Evolutionary conservation across 2,113 vertebrate genomes (phyloP).

Genomic region (Ceyx melanurus): DNA sequence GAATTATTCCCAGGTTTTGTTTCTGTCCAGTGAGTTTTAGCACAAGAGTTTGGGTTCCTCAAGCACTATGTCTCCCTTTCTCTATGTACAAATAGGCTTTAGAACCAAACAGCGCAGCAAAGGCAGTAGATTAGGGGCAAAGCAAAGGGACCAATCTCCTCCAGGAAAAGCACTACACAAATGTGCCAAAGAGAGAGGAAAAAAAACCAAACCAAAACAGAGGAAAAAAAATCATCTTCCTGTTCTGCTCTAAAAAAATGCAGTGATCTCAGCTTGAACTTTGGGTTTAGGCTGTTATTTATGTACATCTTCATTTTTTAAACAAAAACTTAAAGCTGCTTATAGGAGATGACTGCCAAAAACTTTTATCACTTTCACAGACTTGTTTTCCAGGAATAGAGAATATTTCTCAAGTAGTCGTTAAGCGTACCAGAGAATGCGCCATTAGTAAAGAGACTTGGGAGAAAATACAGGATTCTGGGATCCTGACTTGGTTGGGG

Average conservation of each 20-base stretch:
- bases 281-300: background rate
- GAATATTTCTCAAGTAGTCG: background rate
- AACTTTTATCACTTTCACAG: background rate
- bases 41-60: background rate
- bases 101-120: fast-evolving
- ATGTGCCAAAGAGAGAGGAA: background rate
- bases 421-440: background rate
- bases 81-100: fast-evolving
- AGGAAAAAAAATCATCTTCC: no score
- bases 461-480: background rate
- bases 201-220: background rate
- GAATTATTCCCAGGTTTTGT: background rate
- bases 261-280: background rate
- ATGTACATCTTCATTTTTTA: background rate
- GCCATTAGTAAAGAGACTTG: fast-evolving
- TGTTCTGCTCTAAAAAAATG: background rate
- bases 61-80: background rate
- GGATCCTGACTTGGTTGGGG: background rate
- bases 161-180: background rate
- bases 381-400: background rate
- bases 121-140: background rate
- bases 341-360: background rate
- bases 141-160: background rate
- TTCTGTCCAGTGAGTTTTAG: background rate
- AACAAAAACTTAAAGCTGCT: conserved; percentile 21